Base-by-base conservation (phyloP, 2,113 vertebrate species). In the Cebidichthys violaceus region DNA sequence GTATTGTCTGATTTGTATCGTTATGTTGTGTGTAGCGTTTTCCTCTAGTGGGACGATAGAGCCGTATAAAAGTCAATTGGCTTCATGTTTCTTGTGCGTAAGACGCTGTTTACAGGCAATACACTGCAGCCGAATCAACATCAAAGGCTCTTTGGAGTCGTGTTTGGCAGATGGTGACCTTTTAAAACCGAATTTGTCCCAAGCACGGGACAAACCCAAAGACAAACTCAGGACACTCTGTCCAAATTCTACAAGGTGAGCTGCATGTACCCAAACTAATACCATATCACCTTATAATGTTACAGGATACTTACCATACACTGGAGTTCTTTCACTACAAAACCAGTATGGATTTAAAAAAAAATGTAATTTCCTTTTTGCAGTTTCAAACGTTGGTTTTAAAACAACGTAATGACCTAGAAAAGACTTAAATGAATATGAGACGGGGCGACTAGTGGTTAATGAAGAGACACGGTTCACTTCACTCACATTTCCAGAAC, bases 401-500 rank as follows among this genome's bases (percentile, higher is more conserved):
- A 54, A 20, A 37, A 65, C 9, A 15, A 31, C 2, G 18, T 43
- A 24, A 7, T 64, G 59, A 55, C 45, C 39, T 62, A 69, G 59
- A 61, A 66, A 65, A 43, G 0, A 14, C 13, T 18, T 1, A 14
- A 60, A 18, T n/a, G 7, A 59, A 47, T 4, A 67, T 52, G 57
- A 67, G 39, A 20, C 1, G 3, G 43, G 22, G 31, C 22, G 47
- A 8, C 0, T 7, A 20, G 77, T 15, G 24, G 71, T 54, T 55
- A 33, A 70, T 61, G 22, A 47, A n/a, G 52, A 67, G 86, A 75
- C 57, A 69, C 73, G 39, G 43, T 84, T 77, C 1, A 9, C 10
- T 35, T 45, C 31, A 90, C 98, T 96, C 94, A 99, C 98, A 99
- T 99, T 94, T 99, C 98, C 92, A 99, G 89, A 86, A 99, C 98